Conservation (phyloP, 2,113 vertebrate species). For the Anser brachyrhynchus region DNA sequence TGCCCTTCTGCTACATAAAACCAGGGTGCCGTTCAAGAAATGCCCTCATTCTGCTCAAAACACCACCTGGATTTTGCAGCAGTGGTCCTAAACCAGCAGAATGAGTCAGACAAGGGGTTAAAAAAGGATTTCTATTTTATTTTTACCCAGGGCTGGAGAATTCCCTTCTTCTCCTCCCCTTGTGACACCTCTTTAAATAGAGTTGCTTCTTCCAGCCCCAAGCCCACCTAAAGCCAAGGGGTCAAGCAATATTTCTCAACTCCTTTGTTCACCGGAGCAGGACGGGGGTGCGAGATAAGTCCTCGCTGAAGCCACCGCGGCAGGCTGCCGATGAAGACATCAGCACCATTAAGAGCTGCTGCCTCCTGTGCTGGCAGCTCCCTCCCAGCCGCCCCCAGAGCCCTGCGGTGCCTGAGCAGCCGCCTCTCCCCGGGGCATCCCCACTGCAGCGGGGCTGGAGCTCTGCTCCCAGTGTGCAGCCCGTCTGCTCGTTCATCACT, state of each 20-base stretch:
- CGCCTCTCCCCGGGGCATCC: constrained; percentile 17
- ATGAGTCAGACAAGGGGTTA: not conserved
- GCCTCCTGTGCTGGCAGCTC: not conserved
- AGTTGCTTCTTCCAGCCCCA: not conserved
- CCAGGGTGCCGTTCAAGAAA: not conserved
- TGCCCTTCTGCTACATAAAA: not conserved
- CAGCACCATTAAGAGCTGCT: not conserved
- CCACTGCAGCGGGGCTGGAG: not conserved
- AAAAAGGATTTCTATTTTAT: not conserved
- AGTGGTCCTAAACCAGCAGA: not conserved
- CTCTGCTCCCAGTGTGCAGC: not conserved
- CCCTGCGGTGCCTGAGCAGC: not conserved
- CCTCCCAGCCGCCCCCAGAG: not conserved
- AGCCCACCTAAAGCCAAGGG: not conserved
- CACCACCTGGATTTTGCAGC: not conserved
- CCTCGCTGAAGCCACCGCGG: not conserved
- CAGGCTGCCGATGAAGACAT: constrained; percentile 27
- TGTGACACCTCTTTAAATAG: not conserved
- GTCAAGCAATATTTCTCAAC: not conserved
- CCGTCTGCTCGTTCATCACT: constrained; percentile 25
- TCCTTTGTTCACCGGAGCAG: constrained; percentile 15
- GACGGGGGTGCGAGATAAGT: not conserved
- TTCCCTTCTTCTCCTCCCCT: not conserved
- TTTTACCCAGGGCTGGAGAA: not conserved
- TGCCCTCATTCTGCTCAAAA: not conserved